Conservation (phyloP, 2,888 invertebrate genomes). For the Ametastegia equiseti region DNA sequence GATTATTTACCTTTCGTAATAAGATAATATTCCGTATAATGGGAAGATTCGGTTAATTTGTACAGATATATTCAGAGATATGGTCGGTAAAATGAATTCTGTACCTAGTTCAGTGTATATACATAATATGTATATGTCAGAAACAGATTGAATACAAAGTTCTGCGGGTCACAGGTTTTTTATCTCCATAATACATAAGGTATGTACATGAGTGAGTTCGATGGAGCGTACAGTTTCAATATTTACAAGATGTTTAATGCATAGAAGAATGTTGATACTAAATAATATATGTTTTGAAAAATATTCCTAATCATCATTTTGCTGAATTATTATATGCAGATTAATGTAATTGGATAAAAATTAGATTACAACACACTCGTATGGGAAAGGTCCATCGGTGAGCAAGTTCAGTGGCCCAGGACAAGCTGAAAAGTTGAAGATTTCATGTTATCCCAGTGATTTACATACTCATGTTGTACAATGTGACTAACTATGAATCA, state of each 20-base stretch:
- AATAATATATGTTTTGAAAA: constrained; percentile 7
- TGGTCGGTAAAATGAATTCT: too few species aligned
- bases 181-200: not conserved
- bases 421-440: constrained; percentile 80
- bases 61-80: too few species aligned
- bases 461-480: not conserved
- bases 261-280: not conserved
- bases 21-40: too few species aligned
- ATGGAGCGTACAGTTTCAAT: not conserved
- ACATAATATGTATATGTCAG: too few species aligned
- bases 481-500: not conserved
- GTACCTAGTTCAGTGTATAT: too few species aligned
- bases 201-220: not conserved
- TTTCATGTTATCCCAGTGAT: not conserved
- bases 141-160: not conserved
- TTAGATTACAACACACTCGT: constrained; percentile 85
- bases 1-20: too few species aligned
- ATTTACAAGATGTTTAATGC: constrained; percentile 19
- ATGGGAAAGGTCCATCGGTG: constrained; percentile 79
- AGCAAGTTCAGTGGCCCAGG: constrained; percentile 75
- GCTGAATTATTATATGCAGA: not conserved
- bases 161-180: not conserved
- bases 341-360: not conserved
- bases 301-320: constrained; percentile 17
- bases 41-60: too few species aligned